Percentiles rank a stretch among this genome's conserved stretches.
Evolutionary conservation across 2,888 invertebrate genomes (phyloP).

Genomic region (Acleris holmiana): DNA sequence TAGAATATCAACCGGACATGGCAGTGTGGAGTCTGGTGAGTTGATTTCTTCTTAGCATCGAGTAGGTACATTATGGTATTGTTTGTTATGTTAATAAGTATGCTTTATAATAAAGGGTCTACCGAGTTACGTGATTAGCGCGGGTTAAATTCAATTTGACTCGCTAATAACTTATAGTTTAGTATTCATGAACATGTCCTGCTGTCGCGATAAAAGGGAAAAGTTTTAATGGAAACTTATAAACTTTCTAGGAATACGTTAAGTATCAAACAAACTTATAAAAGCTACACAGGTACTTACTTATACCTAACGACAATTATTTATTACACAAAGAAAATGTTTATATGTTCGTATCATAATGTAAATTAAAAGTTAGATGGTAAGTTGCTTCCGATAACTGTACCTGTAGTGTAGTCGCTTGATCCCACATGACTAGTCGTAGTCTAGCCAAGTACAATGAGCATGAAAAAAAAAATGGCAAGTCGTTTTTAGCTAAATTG

Average conservation of each 20-base stretch:
- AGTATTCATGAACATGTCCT: slow-evolving; percentile 22
- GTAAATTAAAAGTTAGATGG: too few species aligned
- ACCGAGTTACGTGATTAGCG: slow-evolving; percentile 38
- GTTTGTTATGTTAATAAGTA: slow-evolving; percentile 20
- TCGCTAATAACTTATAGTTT: slow-evolving; percentile 18
- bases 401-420: too few species aligned
- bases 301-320: too few species aligned
- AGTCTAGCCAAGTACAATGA: too few species aligned
- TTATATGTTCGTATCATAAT: too few species aligned
- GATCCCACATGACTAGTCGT: too few species aligned
- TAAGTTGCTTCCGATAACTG: too few species aligned
- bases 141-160: slow-evolving; percentile 30
- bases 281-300: not conserved
- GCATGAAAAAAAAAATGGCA: too few species aligned
- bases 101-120: slow-evolving; percentile 38
- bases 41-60: slow-evolving; percentile 38
- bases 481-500: too few species aligned
- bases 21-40: slow-evolving; percentile 67
- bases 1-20: slow-evolving; percentile 70
- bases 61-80: slow-evolving; percentile 7
- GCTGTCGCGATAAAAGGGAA: slow-evolving; percentile 17
- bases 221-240: slow-evolving; percentile 23
- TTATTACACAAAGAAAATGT: too few species aligned
- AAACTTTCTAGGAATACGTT: not conserved
- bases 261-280: not conserved